Evolutionary conservation across 2,888 invertebrate species (phyloP).

Genomic region (Orthosia incerta): DNA sequence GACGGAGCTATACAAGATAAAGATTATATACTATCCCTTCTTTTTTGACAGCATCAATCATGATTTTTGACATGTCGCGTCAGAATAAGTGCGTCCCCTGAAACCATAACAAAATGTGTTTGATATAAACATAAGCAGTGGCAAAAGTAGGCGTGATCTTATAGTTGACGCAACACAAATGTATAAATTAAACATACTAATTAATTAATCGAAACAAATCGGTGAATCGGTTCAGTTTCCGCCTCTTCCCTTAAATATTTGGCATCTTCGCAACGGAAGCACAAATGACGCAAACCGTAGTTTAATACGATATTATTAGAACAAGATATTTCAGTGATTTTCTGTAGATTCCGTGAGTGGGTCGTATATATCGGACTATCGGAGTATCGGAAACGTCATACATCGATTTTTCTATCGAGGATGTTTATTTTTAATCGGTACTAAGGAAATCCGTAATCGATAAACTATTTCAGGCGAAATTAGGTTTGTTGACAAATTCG

Average conservation of each 20-base stretch:
- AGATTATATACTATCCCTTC: no score
- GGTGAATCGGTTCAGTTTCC: constrained; percentile 61
- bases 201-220: constrained; percentile 69
- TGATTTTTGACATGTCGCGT: no score
- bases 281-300: constrained; percentile 72
- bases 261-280: constrained; percentile 74
- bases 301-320: constrained; percentile 69
- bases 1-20: no score
- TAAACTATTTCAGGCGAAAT: constrained; percentile 38
- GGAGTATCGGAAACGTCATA: constrained; percentile 54
- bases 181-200: constrained; percentile 49
- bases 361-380: constrained; percentile 29
- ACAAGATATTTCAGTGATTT: constrained; percentile 62
- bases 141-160: constrained; percentile 7
- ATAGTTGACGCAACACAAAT: constrained; percentile 31
- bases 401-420: constrained; percentile 55
- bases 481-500: constrained; percentile 60
- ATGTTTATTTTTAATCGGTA: constrained; percentile 56
- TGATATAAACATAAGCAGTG: background rate
- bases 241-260: constrained; percentile 64
- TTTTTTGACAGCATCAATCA: no score
- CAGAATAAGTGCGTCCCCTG: no score
- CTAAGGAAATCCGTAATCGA: constrained; percentile 61
- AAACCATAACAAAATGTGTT: background rate
- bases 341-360: constrained; percentile 59